Evolutionary conservation across 2,797 vertebrate genomes (phyloP).

Genomic region (Peromyscus aztecus): DNA sequence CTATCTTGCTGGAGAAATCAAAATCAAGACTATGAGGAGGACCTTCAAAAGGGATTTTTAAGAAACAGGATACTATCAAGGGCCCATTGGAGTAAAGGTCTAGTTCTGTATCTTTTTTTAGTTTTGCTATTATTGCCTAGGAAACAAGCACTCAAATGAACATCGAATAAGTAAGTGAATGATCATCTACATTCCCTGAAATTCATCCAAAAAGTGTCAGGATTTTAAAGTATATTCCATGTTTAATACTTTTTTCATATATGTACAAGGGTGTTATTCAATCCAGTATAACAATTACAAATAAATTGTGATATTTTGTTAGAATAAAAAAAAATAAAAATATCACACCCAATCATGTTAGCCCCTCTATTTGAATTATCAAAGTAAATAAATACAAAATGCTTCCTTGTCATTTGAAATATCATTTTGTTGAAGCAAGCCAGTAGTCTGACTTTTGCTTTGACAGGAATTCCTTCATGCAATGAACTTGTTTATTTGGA

Average conservation of each 20-base stretch:
- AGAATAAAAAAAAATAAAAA: slow-evolving; percentile 4
- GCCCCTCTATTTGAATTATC: neutral
- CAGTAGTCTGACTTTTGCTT: slow-evolving; percentile 47
- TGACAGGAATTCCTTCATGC: slow-evolving; percentile 26
- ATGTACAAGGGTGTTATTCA: slow-evolving; percentile 44
- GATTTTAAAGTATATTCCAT: slow-evolving; percentile 41
- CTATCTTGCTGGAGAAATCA: neutral
- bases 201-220: slow-evolving; percentile 14
- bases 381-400: slow-evolving; percentile 59
- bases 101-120: neutral
- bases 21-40: slow-evolving; percentile 42
- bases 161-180: slow-evolving; percentile 4
- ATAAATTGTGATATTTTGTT: slow-evolving; percentile 45
- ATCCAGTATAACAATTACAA: slow-evolving; percentile 29
- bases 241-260: slow-evolving; percentile 27
- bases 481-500: slow-evolving; percentile 17
- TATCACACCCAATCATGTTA: neutral
- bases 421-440: slow-evolving; percentile 50
- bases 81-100: neutral
- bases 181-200: slow-evolving; percentile 1
- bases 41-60: slow-evolving; percentile 1
- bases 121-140: neutral
- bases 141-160: slow-evolving; percentile 2
- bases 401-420: slow-evolving; percentile 10
- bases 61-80: neutral